A percentile compares a stretch with the other conserved stretches of the same genome.
Evolutionary conservation across 2,797 vertebrate genomes (phyloP).

Genomic region (Heterohyrax brucei): DNA sequence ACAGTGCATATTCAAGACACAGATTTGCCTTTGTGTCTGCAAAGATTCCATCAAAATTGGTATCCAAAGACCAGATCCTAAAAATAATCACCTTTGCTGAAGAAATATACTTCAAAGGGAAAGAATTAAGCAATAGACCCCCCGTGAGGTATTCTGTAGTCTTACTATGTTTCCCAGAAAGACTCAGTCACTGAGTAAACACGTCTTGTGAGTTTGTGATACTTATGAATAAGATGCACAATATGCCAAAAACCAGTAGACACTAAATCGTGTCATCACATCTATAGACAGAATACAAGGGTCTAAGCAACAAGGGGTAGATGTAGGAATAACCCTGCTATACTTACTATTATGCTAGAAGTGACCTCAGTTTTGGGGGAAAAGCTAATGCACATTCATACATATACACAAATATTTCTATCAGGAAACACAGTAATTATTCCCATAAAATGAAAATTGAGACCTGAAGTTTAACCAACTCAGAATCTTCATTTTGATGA

Average conservation of each 20-base stretch:
- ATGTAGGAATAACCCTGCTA: neutral
- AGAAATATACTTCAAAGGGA: neutral
- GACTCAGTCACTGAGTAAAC: neutral
- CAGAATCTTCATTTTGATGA: neutral
- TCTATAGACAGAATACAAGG: too few species aligned
- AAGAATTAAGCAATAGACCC: neutral
- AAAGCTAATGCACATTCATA: neutral
- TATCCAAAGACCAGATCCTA: neutral
- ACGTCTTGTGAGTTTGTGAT: neutral
- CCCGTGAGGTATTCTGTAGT: neutral
- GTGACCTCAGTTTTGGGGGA: neutral
- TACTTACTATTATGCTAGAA: neutral
- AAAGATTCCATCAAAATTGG: neutral
- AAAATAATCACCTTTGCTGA: neutral
- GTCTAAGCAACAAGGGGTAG: neutral
- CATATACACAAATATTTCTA: neutral
- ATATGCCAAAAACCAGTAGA: neutral
- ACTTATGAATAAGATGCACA: neutral
- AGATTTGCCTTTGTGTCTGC: conserved; percentile 21
- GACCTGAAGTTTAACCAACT: neutral
- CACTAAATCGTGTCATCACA: neutral
- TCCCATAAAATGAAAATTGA: conserved; percentile 45
- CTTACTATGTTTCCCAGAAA: neutral
- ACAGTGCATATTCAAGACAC: neutral
- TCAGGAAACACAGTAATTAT: neutral